A percentile compares a stretch with the other conserved stretches of the same genome.
These are phyloP conservation scores for Anas bernieri DNA, from an alignment of 2,797 vertebrate genomes.

Conservation along the genomic window DNA sequence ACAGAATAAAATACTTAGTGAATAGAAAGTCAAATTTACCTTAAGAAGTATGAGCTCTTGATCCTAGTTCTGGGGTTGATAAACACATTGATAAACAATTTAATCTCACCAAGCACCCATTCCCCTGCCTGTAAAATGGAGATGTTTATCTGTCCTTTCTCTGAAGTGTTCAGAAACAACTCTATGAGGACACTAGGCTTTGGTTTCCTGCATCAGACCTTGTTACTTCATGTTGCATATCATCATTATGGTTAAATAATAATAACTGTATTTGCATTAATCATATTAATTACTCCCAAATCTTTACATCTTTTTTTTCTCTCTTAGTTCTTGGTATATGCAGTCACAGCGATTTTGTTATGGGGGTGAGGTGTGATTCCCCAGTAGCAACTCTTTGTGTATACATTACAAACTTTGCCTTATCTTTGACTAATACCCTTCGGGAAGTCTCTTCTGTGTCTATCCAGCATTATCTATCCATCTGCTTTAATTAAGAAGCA, in stretches of 20 bases:
- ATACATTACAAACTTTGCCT: background rate
- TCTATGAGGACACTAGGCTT: background rate
- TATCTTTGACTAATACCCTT: background rate
- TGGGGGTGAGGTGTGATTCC: background rate
- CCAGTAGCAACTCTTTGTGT: rapidly evolving
- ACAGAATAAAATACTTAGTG: background rate
- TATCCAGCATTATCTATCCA: background rate
- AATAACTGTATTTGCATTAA: background rate
- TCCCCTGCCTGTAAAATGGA: background rate
- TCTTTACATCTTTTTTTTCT: background rate
- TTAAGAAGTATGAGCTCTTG: background rate
- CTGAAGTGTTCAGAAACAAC: background rate
- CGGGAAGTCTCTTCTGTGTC: background rate
- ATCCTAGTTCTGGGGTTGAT: background rate
- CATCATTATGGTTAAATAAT: background rate
- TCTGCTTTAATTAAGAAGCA: background rate
- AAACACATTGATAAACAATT: background rate
- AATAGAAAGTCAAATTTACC: background rate
- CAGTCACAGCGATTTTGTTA: background rate
- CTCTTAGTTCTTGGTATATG: background rate
- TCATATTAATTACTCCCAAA: background rate
- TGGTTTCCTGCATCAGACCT: background rate
- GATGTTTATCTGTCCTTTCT: background rate
- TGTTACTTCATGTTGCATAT: background rate
- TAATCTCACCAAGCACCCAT: background rate